Percentiles rank a stretch among this genome's conserved stretches.
Conservation (phyloP, 2,113 vertebrate species). For the Glareola pratincola region DNA sequence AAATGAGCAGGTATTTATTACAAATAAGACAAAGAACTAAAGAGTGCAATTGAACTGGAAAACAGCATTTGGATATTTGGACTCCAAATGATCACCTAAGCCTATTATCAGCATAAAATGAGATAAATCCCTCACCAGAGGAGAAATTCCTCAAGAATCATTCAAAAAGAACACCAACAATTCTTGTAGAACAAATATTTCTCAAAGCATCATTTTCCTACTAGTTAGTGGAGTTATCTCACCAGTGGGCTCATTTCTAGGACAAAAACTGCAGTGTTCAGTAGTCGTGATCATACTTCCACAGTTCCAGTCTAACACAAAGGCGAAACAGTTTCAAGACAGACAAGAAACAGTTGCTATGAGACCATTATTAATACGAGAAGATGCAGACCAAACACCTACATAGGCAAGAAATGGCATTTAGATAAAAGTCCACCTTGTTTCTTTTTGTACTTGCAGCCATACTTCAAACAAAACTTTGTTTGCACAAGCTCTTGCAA, state of each 20-base stretch:
- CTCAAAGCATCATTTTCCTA: not conserved
- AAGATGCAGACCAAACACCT: constrained; percentile 42
- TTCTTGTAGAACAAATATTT: not conserved
- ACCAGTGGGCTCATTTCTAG: not conserved
- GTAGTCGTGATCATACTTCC: not conserved
- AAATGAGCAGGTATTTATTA: not conserved
- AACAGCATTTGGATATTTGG: not conserved
- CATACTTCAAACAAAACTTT: constrained; percentile 23
- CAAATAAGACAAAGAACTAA: not conserved
- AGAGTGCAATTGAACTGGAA: not conserved
- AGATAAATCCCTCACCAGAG: not conserved
- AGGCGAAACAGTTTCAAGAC: not conserved
- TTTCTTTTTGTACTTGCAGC: not conserved
- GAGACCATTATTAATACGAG: constrained; percentile 12
- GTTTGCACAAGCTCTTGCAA: not conserved
- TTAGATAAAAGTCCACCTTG: not conserved
- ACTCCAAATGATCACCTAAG: not conserved
- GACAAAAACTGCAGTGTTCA: not conserved
- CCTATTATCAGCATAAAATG: constrained; percentile 10
- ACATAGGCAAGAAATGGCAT: constrained; percentile 32
- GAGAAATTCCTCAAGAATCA: constrained; percentile 3
- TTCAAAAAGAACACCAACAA: not conserved
- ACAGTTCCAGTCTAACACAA: not conserved
- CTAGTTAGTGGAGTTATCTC: not conserved
- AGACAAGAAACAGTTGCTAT: constrained; percentile 37